Percentiles rank a stretch among this genome's conserved stretches.
These are phyloP conservation scores for Sphenopsis melanotis DNA, from an alignment of 2,797 vertebrate genomes.

Conservation along the genomic window DNA sequence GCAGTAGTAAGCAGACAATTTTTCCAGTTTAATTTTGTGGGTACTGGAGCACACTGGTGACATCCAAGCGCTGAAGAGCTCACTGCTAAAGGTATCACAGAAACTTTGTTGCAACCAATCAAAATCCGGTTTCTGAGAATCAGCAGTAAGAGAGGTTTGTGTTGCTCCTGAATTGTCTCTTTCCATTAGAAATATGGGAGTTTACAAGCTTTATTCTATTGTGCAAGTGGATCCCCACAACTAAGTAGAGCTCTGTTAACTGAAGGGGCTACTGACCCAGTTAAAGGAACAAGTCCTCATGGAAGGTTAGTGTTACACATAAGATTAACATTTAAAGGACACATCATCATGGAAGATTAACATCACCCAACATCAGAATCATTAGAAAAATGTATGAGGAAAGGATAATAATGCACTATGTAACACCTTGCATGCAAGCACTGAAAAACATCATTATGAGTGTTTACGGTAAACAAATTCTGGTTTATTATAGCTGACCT, in stretches of 20 bases:
- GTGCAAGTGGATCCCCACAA: background rate
- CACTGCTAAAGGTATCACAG: background rate
- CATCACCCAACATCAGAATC: background rate
- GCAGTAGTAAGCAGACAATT: background rate
- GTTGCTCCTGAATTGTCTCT: background rate
- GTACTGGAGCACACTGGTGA: background rate
- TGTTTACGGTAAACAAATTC: background rate
- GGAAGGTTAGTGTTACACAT: accelerated
- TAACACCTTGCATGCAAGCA: background rate
- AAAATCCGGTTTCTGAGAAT: background rate
- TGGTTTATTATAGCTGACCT: background rate
- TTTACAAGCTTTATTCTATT: background rate
- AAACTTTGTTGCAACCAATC: background rate
- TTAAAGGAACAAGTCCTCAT: background rate
- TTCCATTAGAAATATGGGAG: background rate
- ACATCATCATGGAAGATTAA: background rate
- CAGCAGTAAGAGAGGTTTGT: background rate
- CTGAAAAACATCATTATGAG: background rate
- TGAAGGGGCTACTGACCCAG: background rate
- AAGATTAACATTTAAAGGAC: background rate
- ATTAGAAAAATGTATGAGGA: background rate
- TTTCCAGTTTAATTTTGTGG: background rate
- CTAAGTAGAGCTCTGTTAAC: background rate
- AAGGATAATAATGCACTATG: background rate
- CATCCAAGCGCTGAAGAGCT: background rate